Evolutionary conservation across 2,888 invertebrate genomes (phyloP).

Genomic region (Tineola bisselliella): DNA sequence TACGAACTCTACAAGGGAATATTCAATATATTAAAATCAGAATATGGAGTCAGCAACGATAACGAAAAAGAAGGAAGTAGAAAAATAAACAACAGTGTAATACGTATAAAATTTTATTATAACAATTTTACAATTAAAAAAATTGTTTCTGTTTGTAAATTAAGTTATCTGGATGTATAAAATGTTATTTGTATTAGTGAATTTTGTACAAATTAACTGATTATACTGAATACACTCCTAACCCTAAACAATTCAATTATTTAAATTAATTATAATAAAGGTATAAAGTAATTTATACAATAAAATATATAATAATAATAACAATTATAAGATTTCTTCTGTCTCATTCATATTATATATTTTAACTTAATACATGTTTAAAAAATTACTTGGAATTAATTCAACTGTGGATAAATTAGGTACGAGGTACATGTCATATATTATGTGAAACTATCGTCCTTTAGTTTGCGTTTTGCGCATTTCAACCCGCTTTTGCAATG

Average conservation of each 20-base stretch:
- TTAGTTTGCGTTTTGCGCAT: conserved; percentile 63
- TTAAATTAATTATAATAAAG: neutral
- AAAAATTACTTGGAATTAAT: too few species aligned
- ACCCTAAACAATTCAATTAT: neutral
- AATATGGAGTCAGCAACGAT: too few species aligned
- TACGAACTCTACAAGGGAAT: too few species aligned
- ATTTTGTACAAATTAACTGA: too few species aligned
- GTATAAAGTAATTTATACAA: neutral
- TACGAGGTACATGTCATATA: neutral
- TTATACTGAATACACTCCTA: neutral
- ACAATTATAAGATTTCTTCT: too few species aligned
- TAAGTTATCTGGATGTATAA: too few species aligned
- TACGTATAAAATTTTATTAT: neutral
- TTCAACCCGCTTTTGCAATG: conserved; percentile 84
- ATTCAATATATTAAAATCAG: too few species aligned
- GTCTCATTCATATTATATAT: too few species aligned
- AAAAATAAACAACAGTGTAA: neutral
- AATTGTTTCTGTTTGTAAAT: too few species aligned
- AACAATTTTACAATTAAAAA: neutral
- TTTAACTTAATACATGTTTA: too few species aligned
- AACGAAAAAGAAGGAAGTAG: neutral
- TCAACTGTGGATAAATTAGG: too few species aligned
- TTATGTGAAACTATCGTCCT: conserved; percentile 38
- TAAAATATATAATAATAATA: neutral
- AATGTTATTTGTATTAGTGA: too few species aligned